Evolutionary conservation across 2,797 vertebrate species (phyloP).

Genomic region (Melanogrammus aeglefinus): DNA sequence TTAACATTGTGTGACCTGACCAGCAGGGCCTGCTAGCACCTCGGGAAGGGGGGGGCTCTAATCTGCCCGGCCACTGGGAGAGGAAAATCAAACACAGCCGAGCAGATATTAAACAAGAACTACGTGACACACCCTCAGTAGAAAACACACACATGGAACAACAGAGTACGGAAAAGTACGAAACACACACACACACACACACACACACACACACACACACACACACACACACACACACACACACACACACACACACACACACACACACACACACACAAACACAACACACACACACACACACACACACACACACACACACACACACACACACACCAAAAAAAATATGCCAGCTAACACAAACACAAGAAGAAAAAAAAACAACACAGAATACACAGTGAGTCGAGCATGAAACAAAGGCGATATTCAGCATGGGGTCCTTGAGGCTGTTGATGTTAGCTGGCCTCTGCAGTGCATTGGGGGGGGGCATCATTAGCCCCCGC

Average conservation of each 20-base stretch:
- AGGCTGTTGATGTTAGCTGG: constrained; percentile 29
- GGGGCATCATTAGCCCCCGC: constrained; percentile 26
- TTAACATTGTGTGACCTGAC: neutral
- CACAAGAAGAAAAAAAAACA: neutral
- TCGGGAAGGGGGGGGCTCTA: neutral
- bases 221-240: no score
- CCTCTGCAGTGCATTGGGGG: constrained; percentile 16
- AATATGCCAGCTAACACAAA: neutral
- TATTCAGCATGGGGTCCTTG: constrained; percentile 45
- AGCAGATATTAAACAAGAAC: constrained; percentile 13
- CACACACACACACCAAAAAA: constrained; percentile 35
- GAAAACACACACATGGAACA: constrained; percentile 33
- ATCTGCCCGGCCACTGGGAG: neutral
- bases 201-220: constrained; percentile 17
- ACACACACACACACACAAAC: constrained; percentile 40
- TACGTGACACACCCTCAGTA: constrained; percentile 8
- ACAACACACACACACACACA: constrained; percentile 38
- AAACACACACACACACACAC: constrained; percentile 37
- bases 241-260: no score
- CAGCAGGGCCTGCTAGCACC: no score
- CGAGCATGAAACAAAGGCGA: constrained; percentile 40
- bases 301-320: constrained; percentile 40
- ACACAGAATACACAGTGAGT: constrained; percentile 6
- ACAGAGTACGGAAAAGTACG: neutral
- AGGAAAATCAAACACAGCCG: neutral